Base-by-base conservation (phyloP, 2,888 invertebrate species). In the Pomacea canaliculata region DNA sequence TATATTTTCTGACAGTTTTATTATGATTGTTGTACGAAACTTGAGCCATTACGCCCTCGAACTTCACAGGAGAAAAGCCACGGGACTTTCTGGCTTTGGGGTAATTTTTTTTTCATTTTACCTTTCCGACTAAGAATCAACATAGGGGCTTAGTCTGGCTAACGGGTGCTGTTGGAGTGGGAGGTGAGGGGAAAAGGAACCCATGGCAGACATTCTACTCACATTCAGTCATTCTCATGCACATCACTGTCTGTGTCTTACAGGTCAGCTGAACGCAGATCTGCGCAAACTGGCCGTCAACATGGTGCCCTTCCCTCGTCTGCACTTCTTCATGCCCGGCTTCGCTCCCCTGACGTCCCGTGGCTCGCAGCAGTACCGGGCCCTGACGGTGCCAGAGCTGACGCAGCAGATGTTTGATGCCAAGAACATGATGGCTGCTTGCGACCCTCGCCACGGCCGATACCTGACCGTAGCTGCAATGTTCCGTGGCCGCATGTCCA, bases 371-470 rank as follows among this genome's bases (percentile, higher is more conserved):
- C 89, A 89, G 80, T 89, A 89, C 83, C 83, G 89, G 76, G 89
- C 89, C 75, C 84, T 89, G 51, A 88, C 89, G n/a, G 89, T 89
- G 65, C 89, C 89, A 68, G 89, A 89, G 80, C 85, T 89, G 76
- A 89, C 89, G 69, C 89, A 89, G 81, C 83, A 95, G 92, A 95
- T 95, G 94, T 97, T 97, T 92, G 97, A 97, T 92, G 96, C 97
- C 84, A 97, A 97, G 93, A 97, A 97, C 93, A 97, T 97, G 97
- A 97, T 97, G 97, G 96, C 97, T 72, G 97, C 97, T 19, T 97
- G 97, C 91, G 97, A 97, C 92, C 97, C 97, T 2, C 93, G 97
- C 79, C 96, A 97, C 92, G 97, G 97, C 73, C 94, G 96, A 85
- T 90, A 90, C 81, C 92, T 96, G 77, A 96, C 96, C 0, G 95